Conservation (phyloP, 37 sponge, comb jelly and placozoan genomes). For the Spongilla lacustris region DNA sequence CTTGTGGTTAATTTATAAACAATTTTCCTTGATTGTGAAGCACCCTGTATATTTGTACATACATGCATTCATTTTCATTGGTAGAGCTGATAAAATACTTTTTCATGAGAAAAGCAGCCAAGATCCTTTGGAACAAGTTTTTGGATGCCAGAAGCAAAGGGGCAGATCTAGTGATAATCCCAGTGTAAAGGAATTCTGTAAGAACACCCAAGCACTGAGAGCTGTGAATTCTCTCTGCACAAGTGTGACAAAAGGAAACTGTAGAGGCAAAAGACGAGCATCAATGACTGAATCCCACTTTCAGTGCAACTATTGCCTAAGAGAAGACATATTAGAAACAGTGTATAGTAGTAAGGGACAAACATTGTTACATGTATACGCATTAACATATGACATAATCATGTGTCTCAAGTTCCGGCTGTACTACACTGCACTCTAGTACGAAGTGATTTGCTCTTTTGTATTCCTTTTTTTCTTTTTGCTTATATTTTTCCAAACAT, state of each 20-base stretch:
- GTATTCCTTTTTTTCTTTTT: slow-evolving; percentile 22
- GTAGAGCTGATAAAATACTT: too few relatives aligned
- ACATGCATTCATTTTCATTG: too few relatives aligned
- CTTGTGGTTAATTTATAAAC: too few relatives aligned
- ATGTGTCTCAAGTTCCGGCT: background rate
- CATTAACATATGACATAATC: background rate
- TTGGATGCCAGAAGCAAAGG: slow-evolving; percentile 32
- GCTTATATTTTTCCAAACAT: slow-evolving; percentile 50
- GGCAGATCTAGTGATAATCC: slow-evolving; percentile 50
- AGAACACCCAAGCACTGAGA: slow-evolving; percentile 52
- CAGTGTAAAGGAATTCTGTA: slow-evolving; percentile 34
- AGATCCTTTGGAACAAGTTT: too few relatives aligned
- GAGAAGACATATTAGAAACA: background rate
- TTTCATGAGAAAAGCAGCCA: too few relatives aligned
- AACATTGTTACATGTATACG: background rate
- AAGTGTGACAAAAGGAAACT: slow-evolving; percentile 23
- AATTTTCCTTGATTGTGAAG: too few relatives aligned
- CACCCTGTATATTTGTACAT: too few relatives aligned
- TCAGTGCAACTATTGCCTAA: too few relatives aligned
- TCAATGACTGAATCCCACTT: background rate
- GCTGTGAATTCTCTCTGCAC: slow-evolving; percentile 33
- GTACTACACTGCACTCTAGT: background rate
- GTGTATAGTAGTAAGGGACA: background rate
- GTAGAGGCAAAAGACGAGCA: slow-evolving; percentile 31
- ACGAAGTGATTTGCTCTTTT: slow-evolving; percentile 49